Base-by-base conservation (phyloP, 1,140 invertebrate species). In the Ips nitidus region DNA sequence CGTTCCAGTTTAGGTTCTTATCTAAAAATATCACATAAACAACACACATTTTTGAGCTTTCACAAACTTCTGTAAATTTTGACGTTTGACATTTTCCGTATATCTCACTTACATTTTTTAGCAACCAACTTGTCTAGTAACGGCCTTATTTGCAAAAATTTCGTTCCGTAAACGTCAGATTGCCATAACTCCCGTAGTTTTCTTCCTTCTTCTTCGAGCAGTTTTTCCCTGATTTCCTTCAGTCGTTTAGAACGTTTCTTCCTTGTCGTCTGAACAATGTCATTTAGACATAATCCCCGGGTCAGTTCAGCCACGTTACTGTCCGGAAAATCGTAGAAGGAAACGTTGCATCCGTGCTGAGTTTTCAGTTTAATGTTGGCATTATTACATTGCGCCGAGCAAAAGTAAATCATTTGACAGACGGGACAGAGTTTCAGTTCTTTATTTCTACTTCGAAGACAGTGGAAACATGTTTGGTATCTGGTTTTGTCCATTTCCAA, bases 381-480 rank as follows among this genome's bases (percentile, higher is more conserved):
- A 40, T 58, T 71, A 61, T 79, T 78, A 52, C 77, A 79, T 52
- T 73, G 52, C 53, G 70, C 37, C 0, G 75, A 78, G 67, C 77
- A 78, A 57, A 78, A 79, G 58, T 74, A 66, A 5, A 79, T 72
- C 39, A 73, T 39, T 45, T 71, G 68, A 63, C 77, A 79, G 42
- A 63, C 68, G 1, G 76, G 75, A 58, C 77, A 79, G 4, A 56
- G 8, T 22, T 73, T 60, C 36, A 79, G 53, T 5, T 53, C 22
- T 52, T 74, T 73, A 53, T 73, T 55, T 38, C 52, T 67, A 50
- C 70, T 69, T 60, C 71, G 66, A 3, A 73, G 45, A 64, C 77
- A 79, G 38, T 77, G 64, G 65, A 71, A 79, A 50, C 77, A 79
- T 7, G 77, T 70, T n/a, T 68, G 68, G 52, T 77, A 79, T 22